Conservation (phyloP, 2,797 vertebrate genomes). For the Podarcis lilfordi region DNA sequence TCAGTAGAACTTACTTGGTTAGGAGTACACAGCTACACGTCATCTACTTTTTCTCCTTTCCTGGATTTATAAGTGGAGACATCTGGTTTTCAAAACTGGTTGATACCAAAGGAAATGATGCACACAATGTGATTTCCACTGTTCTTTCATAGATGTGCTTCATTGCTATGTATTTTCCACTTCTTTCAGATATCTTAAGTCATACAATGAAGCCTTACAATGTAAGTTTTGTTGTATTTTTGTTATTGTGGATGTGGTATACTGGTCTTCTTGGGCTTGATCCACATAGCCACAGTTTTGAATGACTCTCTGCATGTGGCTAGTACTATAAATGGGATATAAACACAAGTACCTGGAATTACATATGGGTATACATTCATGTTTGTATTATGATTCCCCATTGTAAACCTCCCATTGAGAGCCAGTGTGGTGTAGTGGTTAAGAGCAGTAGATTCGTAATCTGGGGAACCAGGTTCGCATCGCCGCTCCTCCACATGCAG, state of each 20-base stretch:
- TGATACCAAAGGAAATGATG: too few species aligned
- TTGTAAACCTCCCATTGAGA: not conserved
- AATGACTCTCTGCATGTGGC: not conserved
- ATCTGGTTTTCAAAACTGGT: too few species aligned
- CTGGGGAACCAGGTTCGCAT: too few species aligned
- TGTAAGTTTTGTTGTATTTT: slow-evolving; percentile 81
- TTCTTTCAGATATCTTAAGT: slow-evolving; percentile 89
- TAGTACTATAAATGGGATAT: too few species aligned
- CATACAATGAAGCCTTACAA: slow-evolving; percentile 93
- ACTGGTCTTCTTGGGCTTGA: not conserved
- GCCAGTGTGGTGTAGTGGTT: too few species aligned
- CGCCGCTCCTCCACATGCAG: too few species aligned
- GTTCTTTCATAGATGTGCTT: not conserved
- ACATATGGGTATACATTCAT: not conserved
- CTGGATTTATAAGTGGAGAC: not conserved
- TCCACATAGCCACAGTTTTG: not conserved
- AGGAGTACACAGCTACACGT: not conserved
- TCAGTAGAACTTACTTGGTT: too few species aligned
- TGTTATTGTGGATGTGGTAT: not conserved
- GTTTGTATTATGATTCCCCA: not conserved
- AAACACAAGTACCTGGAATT: not conserved
- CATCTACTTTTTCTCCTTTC: not conserved
- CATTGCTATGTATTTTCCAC: slow-evolving; percentile 1
- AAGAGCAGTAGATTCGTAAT: too few species aligned
- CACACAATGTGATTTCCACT: not conserved